Evolutionary conservation across 2,113 vertebrate genomes (phyloP).

Genomic region (Alexandromys fortis): DNA sequence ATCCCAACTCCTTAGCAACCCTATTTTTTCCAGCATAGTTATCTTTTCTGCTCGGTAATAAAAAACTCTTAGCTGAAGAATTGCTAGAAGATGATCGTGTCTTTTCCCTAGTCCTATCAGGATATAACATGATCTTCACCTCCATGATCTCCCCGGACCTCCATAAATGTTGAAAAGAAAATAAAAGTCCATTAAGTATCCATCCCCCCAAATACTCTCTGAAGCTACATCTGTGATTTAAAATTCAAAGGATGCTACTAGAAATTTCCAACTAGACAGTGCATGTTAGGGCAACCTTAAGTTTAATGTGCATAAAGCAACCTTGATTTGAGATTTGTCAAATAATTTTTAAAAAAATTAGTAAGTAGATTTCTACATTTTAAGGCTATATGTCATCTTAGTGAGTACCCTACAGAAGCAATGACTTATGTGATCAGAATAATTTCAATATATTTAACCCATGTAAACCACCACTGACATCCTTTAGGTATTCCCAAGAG

Average conservation of each 20-base stretch:
- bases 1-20: not conserved
- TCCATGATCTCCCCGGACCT: too few species aligned
- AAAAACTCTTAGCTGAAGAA: not conserved
- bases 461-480: not conserved
- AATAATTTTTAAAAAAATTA: not conserved
- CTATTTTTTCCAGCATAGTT: not conserved
- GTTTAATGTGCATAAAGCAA: not conserved
- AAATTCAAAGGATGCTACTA: slow-evolving; percentile 33
- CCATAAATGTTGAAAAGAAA: slow-evolving; percentile 21
- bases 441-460: not conserved
- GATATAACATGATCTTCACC: not conserved
- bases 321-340: not conserved
- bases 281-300: not conserved
- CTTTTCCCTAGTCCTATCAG: not conserved
- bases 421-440: not conserved
- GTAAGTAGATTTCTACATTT: not conserved
- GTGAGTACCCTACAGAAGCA: not conserved
- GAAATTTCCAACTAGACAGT: slow-evolving; percentile 12
- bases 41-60: slow-evolving; percentile 8
- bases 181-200: not conserved
- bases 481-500: not conserved
- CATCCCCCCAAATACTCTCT: not conserved
- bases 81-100: not conserved
- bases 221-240: not conserved
- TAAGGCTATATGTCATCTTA: not conserved